Conservation (phyloP, 2,888 invertebrate species). For the Chrysolina americana region DNA sequence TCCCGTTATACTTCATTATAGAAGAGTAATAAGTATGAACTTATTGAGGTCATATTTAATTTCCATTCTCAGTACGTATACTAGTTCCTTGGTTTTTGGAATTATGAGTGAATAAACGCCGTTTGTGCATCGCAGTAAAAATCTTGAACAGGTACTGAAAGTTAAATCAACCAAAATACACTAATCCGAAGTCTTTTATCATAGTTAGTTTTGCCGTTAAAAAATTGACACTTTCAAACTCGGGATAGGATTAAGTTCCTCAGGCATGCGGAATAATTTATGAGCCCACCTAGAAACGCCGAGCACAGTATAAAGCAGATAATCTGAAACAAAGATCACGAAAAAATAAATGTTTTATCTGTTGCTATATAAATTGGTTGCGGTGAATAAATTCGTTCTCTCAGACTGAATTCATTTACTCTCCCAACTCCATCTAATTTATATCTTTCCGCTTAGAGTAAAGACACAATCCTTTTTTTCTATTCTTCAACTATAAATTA, state of each 20-base stretch:
- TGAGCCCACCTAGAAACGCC: background rate
- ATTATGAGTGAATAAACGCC: background rate
- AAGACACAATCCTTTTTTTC: background rate
- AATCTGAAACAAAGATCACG: constrained; percentile 14
- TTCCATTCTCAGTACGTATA: too few relatives aligned
- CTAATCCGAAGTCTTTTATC: background rate
- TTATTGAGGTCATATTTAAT: too few relatives aligned
- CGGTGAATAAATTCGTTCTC: constrained; percentile 12
- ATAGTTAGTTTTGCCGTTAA: background rate
- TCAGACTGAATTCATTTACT: constrained; percentile 5
- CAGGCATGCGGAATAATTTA: constrained; percentile 4
- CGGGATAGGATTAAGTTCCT: background rate
- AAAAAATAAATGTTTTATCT: constrained; percentile 14
- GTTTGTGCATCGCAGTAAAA: background rate
- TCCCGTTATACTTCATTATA: too few relatives aligned
- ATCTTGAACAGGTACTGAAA: background rate
- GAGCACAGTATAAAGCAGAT: constrained; percentile 6
- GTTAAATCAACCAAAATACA: background rate
- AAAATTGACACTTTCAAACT: constrained; percentile 14
- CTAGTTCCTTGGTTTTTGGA: too few relatives aligned
- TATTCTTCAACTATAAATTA: constrained; percentile 4
- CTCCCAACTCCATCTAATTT: constrained; percentile 7
- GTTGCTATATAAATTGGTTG: constrained; percentile 13
- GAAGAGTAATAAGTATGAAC: too few relatives aligned
- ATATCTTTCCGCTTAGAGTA: background rate